phyloP scores from a whole-genome alignment of 2,888 invertebrate genomes.

The Podabrus alpinus region DNA sequence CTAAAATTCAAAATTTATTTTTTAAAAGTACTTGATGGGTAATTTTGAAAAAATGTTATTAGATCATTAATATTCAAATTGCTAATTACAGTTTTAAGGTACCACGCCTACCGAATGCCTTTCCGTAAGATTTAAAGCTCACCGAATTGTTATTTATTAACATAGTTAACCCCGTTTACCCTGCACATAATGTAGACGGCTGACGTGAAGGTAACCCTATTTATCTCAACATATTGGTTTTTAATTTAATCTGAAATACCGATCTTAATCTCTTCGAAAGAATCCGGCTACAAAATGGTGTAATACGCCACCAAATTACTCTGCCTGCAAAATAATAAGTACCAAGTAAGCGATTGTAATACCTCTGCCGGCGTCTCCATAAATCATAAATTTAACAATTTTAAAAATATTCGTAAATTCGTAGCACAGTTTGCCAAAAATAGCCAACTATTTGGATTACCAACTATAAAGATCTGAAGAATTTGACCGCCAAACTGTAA shows the following conservation, averaged over 20 bases:
- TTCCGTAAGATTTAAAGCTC: conserved; percentile 28
- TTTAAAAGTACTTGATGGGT: neutral
- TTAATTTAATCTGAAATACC: conserved; percentile 39
- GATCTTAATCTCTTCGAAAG: conserved; percentile 34
- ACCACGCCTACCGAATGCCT: conserved; percentile 33
- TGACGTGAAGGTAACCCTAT: conserved; percentile 31
- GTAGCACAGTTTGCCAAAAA: neutral
- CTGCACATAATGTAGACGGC: conserved; percentile 27
- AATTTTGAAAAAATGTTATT: neutral
- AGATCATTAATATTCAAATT: conserved; percentile 42
- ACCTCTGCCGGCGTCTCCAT: neutral
- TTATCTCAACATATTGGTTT: conserved; percentile 37
- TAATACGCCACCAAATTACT: conserved; percentile 30
- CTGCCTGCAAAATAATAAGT: conserved; percentile 21
- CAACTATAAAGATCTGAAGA: neutral
- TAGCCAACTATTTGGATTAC: neutral
- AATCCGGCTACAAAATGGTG: conserved; percentile 30
- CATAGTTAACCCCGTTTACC: conserved; percentile 31
- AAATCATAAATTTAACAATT: neutral
- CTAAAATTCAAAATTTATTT: neutral
- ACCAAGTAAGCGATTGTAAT: neutral
- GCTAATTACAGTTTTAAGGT: conserved; percentile 39
- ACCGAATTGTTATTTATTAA: conserved; percentile 33
- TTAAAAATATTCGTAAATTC: neutral
- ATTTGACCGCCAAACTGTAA: neutral